A percentile compares a stretch with the other conserved stretches of the same genome.
Conservation (phyloP, 2,797 vertebrate genomes). For the Tapera naevia region DNA sequence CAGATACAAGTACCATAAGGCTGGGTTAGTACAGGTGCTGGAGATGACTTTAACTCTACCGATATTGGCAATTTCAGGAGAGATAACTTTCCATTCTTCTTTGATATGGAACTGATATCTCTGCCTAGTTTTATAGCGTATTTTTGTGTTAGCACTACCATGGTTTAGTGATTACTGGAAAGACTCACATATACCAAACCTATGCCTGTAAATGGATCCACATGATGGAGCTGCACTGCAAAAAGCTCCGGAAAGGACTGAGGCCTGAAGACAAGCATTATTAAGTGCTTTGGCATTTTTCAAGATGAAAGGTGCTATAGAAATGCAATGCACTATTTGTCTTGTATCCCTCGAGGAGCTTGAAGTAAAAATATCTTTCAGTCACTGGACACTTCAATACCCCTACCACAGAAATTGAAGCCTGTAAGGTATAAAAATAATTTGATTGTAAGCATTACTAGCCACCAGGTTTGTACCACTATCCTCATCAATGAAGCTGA, state of each 20-base stretch:
- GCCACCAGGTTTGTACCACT: neutral
- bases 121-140: conserved; percentile 10
- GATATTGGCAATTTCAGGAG: conserved; percentile 18
- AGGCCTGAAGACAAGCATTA: neutral
- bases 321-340: neutral
- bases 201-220: neutral
- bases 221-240: neutral
- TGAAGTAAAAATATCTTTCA: neutral
- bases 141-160: conserved; percentile 1
- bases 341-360: neutral
- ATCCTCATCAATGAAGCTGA: no score
- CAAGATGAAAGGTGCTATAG: neutral
- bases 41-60: neutral
- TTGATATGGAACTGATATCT: conserved; percentile 6
- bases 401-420: neutral
- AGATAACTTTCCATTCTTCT: conserved; percentile 33
- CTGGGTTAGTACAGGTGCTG: neutral
- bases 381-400: neutral
- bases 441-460: neutral
- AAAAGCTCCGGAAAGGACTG: neutral
- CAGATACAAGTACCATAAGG: neutral
- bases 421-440: neutral
- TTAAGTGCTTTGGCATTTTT: neutral
- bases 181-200: neutral
- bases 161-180: neutral